These are phyloP conservation scores for Protonibea diacanthus DNA, from an alignment of 2,797 vertebrate genomes.

Conservation along the genomic window DNA sequence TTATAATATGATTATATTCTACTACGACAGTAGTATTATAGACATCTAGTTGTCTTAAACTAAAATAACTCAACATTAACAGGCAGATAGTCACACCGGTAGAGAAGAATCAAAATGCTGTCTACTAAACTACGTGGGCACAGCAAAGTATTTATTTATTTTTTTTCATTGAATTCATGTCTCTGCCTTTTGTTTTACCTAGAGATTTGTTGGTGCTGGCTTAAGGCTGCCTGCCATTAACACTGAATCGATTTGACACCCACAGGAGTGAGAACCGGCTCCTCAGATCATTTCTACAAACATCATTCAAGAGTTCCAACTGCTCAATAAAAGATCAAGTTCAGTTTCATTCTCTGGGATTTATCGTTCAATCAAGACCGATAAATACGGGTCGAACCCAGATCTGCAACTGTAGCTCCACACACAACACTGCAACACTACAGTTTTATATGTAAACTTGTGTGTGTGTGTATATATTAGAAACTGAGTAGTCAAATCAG, in stretches of 20 bases:
- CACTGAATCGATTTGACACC: slow-evolving; percentile 31
- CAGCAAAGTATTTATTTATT: not conserved
- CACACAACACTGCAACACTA: not conserved
- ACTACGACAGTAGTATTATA: not conserved
- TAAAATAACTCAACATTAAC: not conserved
- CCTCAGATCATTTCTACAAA: not conserved
- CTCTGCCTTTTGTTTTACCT: slow-evolving; percentile 13
- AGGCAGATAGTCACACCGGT: not conserved
- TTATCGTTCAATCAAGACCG: not conserved
- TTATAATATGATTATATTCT: not conserved
- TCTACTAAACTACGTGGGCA: not conserved
- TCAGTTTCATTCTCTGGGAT: not conserved
- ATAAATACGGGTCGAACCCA: not conserved
- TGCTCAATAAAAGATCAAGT: slow-evolving; percentile 8
- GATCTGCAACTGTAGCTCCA: not conserved
- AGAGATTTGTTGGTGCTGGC: slow-evolving; percentile 7
- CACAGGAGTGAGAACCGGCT: slow-evolving; percentile 16
- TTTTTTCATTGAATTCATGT: slow-evolving; percentile 9
- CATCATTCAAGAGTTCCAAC: slow-evolving; percentile 3
- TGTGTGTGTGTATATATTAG: not conserved
- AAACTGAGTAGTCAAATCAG: not conserved
- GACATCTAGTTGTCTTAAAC: not conserved
- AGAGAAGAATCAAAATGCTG: not conserved
- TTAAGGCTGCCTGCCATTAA: slow-evolving; percentile 14
- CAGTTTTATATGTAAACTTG: not conserved